Percentiles rank a stretch among this genome's conserved stretches.
Evolutionary conservation across 1,140 invertebrate species (phyloP).

Genomic region (Planococcus citri): DNA sequence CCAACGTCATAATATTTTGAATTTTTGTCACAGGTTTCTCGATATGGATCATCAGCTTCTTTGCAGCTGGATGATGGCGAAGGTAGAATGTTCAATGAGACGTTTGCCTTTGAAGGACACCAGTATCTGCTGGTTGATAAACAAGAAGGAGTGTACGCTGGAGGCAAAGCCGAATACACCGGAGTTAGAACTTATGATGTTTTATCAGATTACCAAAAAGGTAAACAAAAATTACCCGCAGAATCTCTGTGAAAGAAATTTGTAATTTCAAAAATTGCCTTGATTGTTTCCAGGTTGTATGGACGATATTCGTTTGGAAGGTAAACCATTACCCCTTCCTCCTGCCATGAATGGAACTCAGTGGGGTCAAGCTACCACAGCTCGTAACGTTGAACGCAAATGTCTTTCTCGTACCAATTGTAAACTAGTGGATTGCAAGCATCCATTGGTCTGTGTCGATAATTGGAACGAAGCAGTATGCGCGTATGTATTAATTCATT

Average conservation of each 20-base stretch:
- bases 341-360: conserved; percentile 88
- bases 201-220: conserved; percentile 88
- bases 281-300: conserved; percentile 48
- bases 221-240: conserved; percentile 34
- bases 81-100: conserved; percentile 86
- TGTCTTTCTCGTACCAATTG: conserved; percentile 91
- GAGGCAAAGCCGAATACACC: conserved; percentile 88
- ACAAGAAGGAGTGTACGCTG: conserved; percentile 86
- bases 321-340: conserved; percentile 78
- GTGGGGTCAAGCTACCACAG: conserved; percentile 87
- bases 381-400: conserved; percentile 72
- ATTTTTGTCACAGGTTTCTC: conserved; percentile 34
- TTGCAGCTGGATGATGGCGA: conserved; percentile 89
- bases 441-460: conserved; percentile 90
- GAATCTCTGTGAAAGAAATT: not conserved
- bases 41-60: conserved; percentile 87
- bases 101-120: conserved; percentile 78
- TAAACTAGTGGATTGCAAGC: conserved; percentile 75
- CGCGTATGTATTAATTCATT: conserved; percentile 56
- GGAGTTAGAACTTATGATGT: conserved; percentile 84
- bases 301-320: conserved; percentile 76
- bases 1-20: not conserved
- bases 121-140: conserved; percentile 86
- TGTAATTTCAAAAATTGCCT: not conserved
- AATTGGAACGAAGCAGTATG: conserved; percentile 94